Percentiles rank a stretch among this genome's conserved stretches.
These are phyloP conservation scores for Apodemus speciosus DNA, from an alignment of 2,113 vertebrate species.

Conservation along the genomic window DNA sequence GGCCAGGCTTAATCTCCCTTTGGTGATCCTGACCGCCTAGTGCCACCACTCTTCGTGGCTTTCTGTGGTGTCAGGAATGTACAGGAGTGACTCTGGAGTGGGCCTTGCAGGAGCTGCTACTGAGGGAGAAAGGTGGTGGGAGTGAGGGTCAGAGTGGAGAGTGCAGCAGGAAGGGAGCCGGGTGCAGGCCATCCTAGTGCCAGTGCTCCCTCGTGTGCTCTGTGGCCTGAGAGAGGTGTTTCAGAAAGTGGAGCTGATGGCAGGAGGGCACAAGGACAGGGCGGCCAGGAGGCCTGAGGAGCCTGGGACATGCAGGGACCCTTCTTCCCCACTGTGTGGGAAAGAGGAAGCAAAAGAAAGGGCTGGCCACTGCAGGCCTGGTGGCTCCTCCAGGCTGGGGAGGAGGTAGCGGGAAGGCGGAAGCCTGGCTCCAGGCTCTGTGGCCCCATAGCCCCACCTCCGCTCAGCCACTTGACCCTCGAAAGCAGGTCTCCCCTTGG, in stretches of 20 bases:
- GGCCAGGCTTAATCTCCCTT: not conserved
- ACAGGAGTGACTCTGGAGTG: not conserved
- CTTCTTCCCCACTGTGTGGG: conserved; percentile 64
- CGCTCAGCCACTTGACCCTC: not conserved
- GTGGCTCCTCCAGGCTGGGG: conserved; percentile 62
- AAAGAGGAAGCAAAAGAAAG: conserved; percentile 79
- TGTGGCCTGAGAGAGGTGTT: too few relatives aligned
- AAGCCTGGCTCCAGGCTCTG: not conserved
- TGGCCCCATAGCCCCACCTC: not conserved
- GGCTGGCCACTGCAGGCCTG: conserved; percentile 55
- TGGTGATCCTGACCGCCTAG: not conserved
- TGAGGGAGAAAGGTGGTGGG: not conserved
- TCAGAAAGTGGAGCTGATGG: not conserved
- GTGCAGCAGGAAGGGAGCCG: not conserved
- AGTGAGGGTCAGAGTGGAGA: not conserved
- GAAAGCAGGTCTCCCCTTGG: not conserved
- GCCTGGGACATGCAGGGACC: too few relatives aligned
- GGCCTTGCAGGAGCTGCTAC: too few relatives aligned
- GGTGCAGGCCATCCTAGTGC: too few relatives aligned
- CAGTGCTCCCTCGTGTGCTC: not conserved
- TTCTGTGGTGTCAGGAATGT: not conserved
- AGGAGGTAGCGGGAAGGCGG: not conserved
- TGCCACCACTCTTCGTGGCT: not conserved
- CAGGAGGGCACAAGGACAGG: not conserved
- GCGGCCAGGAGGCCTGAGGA: not conserved